phyloP scores from a whole-genome alignment of 2,113 vertebrate genomes.

The Leiothrix lutea region DNA sequence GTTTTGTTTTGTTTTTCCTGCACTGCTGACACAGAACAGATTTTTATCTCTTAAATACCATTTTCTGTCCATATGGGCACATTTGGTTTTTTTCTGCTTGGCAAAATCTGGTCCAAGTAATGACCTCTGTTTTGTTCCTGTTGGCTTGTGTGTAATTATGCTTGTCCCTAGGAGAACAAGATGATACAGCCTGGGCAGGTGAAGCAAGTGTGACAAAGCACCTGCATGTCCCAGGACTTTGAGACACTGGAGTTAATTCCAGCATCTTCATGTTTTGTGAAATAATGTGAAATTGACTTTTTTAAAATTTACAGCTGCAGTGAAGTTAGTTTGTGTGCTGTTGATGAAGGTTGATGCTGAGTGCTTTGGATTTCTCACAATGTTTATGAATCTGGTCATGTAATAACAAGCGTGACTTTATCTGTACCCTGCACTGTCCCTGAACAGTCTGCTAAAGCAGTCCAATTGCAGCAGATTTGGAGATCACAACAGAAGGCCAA shows the following conservation, averaged over 20 bases:
- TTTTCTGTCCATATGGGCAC: slow-evolving; percentile 25
- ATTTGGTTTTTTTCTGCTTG: slow-evolving; percentile 35
- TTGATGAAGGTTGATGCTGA: neutral
- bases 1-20: neutral
- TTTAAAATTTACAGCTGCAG: neutral
- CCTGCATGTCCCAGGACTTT: neutral
- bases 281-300: neutral
- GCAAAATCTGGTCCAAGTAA: slow-evolving; percentile 23
- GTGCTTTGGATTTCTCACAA: neutral
- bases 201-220: neutral
- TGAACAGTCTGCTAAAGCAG: neutral
- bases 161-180: neutral
- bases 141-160: neutral
- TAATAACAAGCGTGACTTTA: neutral
- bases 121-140: neutral
- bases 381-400: neutral
- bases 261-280: neutral
- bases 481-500: neutral
- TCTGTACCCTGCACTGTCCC: neutral
- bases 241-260: neutral
- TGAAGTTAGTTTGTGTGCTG: neutral
- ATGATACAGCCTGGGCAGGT: neutral
- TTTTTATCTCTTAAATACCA: slow-evolving; percentile 47
- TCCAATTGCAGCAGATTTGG: neutral
- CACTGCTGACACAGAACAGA: slow-evolving; percentile 38